Conservation (phyloP, 2,113 vertebrate species). For the Sylvia atricapilla region DNA sequence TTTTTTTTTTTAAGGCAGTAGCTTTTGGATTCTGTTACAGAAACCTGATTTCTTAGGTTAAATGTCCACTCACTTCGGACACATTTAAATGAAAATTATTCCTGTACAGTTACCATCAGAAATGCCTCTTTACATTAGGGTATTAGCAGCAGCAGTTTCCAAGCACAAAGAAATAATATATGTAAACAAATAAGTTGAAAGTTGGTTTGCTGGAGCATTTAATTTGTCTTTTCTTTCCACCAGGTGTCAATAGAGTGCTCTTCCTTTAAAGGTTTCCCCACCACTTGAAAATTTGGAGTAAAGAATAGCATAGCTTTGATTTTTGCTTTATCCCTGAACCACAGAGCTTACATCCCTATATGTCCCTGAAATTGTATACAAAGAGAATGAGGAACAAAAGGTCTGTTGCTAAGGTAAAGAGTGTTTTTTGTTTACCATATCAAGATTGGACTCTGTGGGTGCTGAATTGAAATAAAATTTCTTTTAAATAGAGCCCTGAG, state of each 20-base stretch:
- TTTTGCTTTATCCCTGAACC: not conserved
- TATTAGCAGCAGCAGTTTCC: not conserved
- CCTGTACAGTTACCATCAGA: not conserved
- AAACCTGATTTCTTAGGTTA: not conserved
- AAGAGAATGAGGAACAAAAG: not conserved
- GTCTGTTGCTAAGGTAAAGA: conserved; percentile 15
- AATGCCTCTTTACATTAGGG: not conserved
- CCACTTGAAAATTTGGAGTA: not conserved
- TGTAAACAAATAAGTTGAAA: not conserved
- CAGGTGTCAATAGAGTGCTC: conserved; percentile 20
- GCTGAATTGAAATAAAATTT: conserved; percentile 72
- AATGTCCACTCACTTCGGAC: not conserved
- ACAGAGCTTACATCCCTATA: not conserved
- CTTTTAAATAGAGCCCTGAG: conserved; percentile 66
- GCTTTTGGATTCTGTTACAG: not conserved
- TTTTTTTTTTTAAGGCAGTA: not conserved
- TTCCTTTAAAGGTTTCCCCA: not conserved
- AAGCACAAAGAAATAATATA: not conserved
- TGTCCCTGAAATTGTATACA: not conserved
- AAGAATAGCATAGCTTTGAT: not conserved
- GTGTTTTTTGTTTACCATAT: conserved; percentile 64
- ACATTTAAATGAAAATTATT: not conserved
- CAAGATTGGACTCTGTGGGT: conserved; percentile 63
- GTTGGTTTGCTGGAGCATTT: not conserved
- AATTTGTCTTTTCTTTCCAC: not conserved